Evolutionary conservation across 1,140 invertebrate species (phyloP).

Genomic region (Drosophila rufa): DNA sequence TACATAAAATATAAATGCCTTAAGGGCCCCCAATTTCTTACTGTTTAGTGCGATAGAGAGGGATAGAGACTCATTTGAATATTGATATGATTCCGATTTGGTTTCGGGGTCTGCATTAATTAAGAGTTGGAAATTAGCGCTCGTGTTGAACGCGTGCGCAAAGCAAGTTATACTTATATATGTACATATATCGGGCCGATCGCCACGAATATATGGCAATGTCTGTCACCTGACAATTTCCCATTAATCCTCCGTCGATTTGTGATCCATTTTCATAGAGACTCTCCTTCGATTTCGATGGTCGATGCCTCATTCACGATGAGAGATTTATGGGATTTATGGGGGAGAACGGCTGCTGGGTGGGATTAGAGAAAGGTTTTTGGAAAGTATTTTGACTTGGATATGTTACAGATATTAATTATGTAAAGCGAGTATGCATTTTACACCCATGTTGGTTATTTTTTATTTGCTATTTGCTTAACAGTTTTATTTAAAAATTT

Average conservation of each 20-base stretch:
- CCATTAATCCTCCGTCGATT: slow-evolving; percentile 40
- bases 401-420: not conserved
- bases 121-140: slow-evolving; percentile 50
- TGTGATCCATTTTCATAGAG: slow-evolving; percentile 43
- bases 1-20: no score
- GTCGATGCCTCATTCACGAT: slow-evolving; percentile 9
- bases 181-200: slow-evolving; percentile 11
- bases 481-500: no score
- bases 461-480: no score
- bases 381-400: not conserved
- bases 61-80: slow-evolving; percentile 37
- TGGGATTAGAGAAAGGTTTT: slow-evolving; percentile 19
- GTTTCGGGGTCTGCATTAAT: slow-evolving; percentile 44
- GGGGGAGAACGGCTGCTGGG: not conserved
- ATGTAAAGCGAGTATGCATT: not conserved
- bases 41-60: not conserved
- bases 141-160: slow-evolving; percentile 52
- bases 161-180: slow-evolving; percentile 26
- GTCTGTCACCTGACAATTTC: slow-evolving; percentile 18
- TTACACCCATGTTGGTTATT: no score
- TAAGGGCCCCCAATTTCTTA: not conserved
- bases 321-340: slow-evolving; percentile 17
- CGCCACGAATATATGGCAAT: slow-evolving; percentile 17
- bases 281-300: not conserved
- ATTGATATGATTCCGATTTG: slow-evolving; percentile 56